phyloP scores from a whole-genome alignment of 2,113 vertebrate genomes.

The Aphyosemion australe region DNA sequence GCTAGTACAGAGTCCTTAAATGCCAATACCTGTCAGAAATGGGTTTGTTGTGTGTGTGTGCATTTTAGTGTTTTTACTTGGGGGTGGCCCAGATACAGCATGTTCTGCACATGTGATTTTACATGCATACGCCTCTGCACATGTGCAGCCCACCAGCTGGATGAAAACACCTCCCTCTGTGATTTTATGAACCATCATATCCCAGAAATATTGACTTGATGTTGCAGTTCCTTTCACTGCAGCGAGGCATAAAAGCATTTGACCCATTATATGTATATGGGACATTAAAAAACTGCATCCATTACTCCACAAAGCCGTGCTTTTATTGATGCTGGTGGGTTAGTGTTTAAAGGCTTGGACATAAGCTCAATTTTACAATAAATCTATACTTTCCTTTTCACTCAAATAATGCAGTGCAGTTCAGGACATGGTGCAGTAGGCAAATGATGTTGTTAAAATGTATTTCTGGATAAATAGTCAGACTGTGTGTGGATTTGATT shows the following conservation, averaged over 20 bases:
- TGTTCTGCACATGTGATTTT: neutral
- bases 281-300: slow-evolving; percentile 20
- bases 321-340: neutral
- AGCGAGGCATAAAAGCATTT: neutral
- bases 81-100: slow-evolving; percentile 18
- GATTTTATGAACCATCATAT: slow-evolving; percentile 16
- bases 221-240: slow-evolving; percentile 20
- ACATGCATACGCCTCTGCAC: neutral
- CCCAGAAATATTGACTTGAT: slow-evolving; percentile 15
- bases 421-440: neutral
- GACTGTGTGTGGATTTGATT: neutral
- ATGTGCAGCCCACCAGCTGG: slow-evolving; percentile 25
- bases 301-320: slow-evolving; percentile 1
- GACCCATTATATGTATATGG: neutral
- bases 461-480: slow-evolving; percentile 10
- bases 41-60: slow-evolving; percentile 3
- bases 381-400: slow-evolving; percentile 19
- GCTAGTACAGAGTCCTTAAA: neutral
- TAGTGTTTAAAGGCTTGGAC: neutral
- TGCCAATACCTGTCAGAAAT: slow-evolving; percentile 14
- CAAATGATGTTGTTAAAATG: too few species aligned
- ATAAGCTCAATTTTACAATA: neutral
- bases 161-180: slow-evolving; percentile 26
- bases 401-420: neutral
- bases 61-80: slow-evolving; percentile 10